Evolutionary conservation across 2,797 vertebrate genomes (phyloP).

Genomic region (Falco naumanni): DNA sequence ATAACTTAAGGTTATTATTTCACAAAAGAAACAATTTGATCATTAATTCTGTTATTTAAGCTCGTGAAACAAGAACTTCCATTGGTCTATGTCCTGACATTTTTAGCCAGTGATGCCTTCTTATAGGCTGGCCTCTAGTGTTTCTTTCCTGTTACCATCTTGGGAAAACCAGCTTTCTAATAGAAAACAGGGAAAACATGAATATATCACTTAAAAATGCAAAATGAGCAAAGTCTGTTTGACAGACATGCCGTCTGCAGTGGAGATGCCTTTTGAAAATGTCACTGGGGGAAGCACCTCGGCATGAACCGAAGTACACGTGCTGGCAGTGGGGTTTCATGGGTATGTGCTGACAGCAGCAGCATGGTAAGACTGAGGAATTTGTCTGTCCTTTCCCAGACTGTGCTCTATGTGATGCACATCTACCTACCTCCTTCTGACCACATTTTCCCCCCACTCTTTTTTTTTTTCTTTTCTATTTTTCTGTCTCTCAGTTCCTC

Average conservation of each 20-base stretch:
- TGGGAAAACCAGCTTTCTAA: not conserved
- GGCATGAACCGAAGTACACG: not conserved
- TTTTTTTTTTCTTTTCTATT: too few species aligned
- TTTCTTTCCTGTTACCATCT: not conserved
- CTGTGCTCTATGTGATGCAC: accelerated
- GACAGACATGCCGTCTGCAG: not conserved
- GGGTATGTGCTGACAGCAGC: not conserved
- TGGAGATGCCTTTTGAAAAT: not conserved
- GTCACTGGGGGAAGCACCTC: not conserved
- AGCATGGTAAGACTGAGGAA: not conserved
- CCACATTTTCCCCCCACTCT: not conserved
- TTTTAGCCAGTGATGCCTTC: not conserved
- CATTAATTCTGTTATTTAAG: not conserved
- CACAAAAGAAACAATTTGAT: not conserved
- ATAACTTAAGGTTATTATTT: not conserved
- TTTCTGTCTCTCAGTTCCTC: not conserved
- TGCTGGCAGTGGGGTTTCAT: not conserved
- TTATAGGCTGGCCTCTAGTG: not conserved
- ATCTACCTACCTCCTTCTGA: not conserved
- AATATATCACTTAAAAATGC: not conserved
- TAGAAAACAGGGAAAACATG: not conserved
- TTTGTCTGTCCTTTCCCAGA: not conserved
- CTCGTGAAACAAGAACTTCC: not conserved
- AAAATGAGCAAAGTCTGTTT: not conserved
- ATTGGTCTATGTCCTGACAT: not conserved